Evolutionary conservation across 1,140 invertebrate genomes (phyloP).

Genomic region (Muscidifurax raptorellus): DNA sequence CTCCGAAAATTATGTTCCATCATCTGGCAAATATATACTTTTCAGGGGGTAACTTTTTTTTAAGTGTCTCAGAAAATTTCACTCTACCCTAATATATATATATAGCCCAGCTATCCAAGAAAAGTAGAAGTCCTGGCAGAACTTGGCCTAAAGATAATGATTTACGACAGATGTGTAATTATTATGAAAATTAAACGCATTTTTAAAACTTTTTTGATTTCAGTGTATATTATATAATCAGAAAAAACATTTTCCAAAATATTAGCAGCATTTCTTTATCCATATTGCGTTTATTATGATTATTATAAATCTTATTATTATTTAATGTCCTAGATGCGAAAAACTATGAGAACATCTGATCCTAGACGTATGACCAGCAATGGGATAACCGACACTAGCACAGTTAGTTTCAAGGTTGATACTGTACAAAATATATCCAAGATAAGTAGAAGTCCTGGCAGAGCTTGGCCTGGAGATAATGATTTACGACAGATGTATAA

Average conservation of each 20-base stretch:
- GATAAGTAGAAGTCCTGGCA: constrained; percentile 73
- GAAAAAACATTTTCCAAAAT: no score
- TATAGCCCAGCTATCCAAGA: no score
- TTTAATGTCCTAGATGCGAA: constrained; percentile 83
- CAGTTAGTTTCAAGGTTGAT: constrained; percentile 86
- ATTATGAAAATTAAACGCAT: constrained; percentile 19
- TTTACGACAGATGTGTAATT: constrained; percentile 62
- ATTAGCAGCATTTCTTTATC: no score
- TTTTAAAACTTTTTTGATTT: no score
- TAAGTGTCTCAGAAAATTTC: no score
- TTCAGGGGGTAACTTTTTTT: no score
- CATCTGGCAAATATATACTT: no score
- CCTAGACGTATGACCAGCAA: constrained; percentile 87
- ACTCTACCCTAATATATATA: no score
- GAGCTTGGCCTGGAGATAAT: constrained; percentile 80
- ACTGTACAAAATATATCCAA: constrained; percentile 71
- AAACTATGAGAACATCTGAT: constrained; percentile 85
- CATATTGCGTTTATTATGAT: no score
- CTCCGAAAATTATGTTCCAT: no score
- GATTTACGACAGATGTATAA: constrained; percentile 67
- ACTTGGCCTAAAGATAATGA: constrained; percentile 81
- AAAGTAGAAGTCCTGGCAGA: constrained; percentile 74
- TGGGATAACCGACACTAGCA: constrained; percentile 85
- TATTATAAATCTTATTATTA: no score
- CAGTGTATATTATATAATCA: no score